Percentiles rank a stretch among this genome's conserved stretches.
These are phyloP conservation scores for Metellina segmentata DNA, from an alignment of 2,888 invertebrate genomes.

Conservation along the genomic window DNA sequence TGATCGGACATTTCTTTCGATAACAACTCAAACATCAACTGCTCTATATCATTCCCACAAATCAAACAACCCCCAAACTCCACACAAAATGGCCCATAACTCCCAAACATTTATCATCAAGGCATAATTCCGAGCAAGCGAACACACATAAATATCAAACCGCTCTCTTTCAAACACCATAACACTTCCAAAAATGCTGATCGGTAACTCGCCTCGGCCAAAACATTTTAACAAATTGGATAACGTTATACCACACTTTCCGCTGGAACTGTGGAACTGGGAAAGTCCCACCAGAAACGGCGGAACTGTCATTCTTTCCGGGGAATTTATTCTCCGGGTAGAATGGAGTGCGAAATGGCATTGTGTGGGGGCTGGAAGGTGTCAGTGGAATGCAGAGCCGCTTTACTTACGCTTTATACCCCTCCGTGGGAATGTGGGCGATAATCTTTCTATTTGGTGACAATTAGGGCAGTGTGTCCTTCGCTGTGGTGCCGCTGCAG, in stretches of 20 bases:
- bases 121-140: no score
- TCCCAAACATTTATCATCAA: neutral
- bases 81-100: neutral
- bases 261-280: neutral
- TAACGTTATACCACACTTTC: neutral
- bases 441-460: slow-evolving; percentile 65
- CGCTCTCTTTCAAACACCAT: neutral
- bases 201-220: neutral
- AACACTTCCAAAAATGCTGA: neutral
- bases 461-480: slow-evolving; percentile 36
- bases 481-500: slow-evolving; percentile 5
- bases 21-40: neutral
- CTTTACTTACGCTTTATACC: slow-evolving; percentile 30
- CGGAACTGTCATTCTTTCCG: slow-evolving; percentile 20
- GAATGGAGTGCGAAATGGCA: slow-evolving; percentile 21
- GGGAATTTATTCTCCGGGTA: slow-evolving; percentile 9
- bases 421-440: slow-evolving; percentile 36
- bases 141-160: neutral
- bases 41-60: neutral
- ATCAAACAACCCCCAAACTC: neutral
- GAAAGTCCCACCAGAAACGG: neutral
- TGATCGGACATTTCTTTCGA: no score
- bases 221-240: slow-evolving; percentile 3
- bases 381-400: neutral
- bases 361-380: neutral